These are phyloP conservation scores for Epizoanthus stellaris DNA, from an alignment of 92 coral and sea anemone species.

Conservation along the genomic window DNA sequence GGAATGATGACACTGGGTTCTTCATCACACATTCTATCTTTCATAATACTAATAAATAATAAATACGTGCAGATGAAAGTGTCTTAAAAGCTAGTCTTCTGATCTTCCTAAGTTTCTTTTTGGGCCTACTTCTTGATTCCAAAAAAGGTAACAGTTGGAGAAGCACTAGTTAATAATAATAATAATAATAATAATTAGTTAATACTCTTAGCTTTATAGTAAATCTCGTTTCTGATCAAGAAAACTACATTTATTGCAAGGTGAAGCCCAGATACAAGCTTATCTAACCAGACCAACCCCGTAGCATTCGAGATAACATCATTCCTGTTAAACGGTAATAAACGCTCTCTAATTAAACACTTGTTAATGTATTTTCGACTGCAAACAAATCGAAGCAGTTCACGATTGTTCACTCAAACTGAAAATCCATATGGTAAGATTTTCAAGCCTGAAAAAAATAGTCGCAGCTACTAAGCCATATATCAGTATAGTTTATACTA, in stretches of 20 bases:
- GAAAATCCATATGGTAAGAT: background rate
- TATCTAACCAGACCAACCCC: constrained; percentile 30
- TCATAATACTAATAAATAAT: too few relatives aligned
- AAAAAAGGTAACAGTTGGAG: constrained; percentile 16
- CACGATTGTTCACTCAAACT: background rate
- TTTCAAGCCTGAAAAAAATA: background rate
- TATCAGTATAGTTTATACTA: background rate
- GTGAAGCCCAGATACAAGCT: background rate
- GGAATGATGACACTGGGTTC: too few relatives aligned
- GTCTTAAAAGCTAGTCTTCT: too few relatives aligned
- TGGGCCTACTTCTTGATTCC: constrained; percentile 18
- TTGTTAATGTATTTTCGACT: background rate
- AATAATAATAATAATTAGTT: too few relatives aligned
- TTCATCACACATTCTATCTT: too few relatives aligned
- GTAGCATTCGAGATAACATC: constrained; percentile 21
- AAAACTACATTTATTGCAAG: too few relatives aligned
- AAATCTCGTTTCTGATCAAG: background rate
- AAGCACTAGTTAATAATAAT: too few relatives aligned
- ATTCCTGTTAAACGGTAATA: constrained; percentile 20
- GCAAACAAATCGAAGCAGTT: background rate
- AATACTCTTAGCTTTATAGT: background rate
- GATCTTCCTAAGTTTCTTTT: too few relatives aligned
- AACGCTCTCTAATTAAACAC: constrained; percentile 21
- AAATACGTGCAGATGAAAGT: too few relatives aligned
- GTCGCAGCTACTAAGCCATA: background rate